A percentile compares a stretch with the other conserved stretches of the same genome.
phyloP scores from a whole-genome alignment of 2,113 vertebrate species.

The Seriola rivoliana region DNA sequence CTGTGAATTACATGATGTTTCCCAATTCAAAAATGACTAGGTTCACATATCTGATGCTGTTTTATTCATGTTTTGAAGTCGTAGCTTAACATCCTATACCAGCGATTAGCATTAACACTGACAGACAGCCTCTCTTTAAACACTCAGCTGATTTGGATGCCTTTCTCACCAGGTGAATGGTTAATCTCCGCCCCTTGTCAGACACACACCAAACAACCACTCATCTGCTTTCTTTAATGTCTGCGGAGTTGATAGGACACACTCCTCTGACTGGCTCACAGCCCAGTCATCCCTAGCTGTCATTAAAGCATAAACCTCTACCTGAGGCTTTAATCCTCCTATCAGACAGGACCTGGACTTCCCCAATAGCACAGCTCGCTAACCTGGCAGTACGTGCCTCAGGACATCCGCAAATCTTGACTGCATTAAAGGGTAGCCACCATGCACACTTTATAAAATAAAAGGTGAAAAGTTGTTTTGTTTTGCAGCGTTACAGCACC shows the following conservation, averaged over 20 bases:
- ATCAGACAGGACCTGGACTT: slow-evolving; percentile 62
- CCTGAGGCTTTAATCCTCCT: slow-evolving; percentile 75
- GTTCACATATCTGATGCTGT: not conserved
- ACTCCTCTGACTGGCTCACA: slow-evolving; percentile 46
- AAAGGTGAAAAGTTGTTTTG: slow-evolving; percentile 35
- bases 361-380: slow-evolving; percentile 73
- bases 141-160: slow-evolving; percentile 14
- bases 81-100: not conserved
- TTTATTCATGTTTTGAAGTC: not conserved
- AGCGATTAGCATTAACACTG: slow-evolving; percentile 5
- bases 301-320: slow-evolving; percentile 68
- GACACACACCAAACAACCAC: slow-evolving; percentile 35
- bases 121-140: not conserved
- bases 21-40: not conserved
- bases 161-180: slow-evolving; percentile 5
- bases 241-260: slow-evolving; percentile 50
- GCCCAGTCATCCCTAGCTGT: slow-evolving; percentile 65
- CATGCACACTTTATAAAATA: slow-evolving; percentile 24
- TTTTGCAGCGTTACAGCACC: slow-evolving; percentile 8
- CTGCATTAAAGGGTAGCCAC: slow-evolving; percentile 36
- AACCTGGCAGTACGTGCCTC: slow-evolving; percentile 64
- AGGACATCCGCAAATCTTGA: slow-evolving; percentile 66
- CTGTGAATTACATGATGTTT: not conserved
- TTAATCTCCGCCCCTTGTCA: slow-evolving; percentile 30
- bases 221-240: slow-evolving; percentile 57